Evolutionary conservation across 2,797 vertebrate species (phyloP), one percentile per base, ranked within the genome.

Genomic region (Squalus acanthias): DNA sequence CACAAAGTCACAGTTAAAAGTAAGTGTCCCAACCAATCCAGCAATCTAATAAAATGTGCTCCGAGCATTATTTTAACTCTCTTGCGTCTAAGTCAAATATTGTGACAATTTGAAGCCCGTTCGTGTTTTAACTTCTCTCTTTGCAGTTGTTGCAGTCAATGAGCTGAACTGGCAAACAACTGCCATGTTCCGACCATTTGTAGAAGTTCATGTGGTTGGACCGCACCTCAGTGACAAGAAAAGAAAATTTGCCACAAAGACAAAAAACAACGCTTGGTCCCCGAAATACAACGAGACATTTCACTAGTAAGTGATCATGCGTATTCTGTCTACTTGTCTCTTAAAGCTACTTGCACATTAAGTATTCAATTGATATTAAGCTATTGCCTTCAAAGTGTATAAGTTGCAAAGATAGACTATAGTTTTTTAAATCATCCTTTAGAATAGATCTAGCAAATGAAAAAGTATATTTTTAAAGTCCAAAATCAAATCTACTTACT

Each of bases 201-300:
- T 99, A 70, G 99, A 99, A 97, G 98, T 99, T 96, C 99, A 98
- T 89, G 98, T 99, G 0, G 97, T 99, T 72, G 99, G 99, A 82
- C 99, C 99, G 67, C 99, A 98, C 96, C 98, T 99, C 7, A 98
- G 98, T 74, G 99, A 99, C 98, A 99, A 99, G 98, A 99, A 98
- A 97, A 98, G 99, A 97, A 99, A 99, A 97, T 99, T 99, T 93
- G 99, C 99, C 97, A 99, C 99, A 96, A 99, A 99, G 98, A 99
- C 99, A 96, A 99, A 99, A 98, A 99, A 99, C 97, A 99, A 99
- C 98, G 99, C 99, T 0, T 99, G 99, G 99, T 99, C 99, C 82
- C 99, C 99, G 96, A 99, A 99, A 97, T 99, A 99, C 98, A 99
- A 99, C 9, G 99, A 99, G 98, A 99, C 99, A 97, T 99, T 99